Percentiles rank a stretch among this genome's conserved stretches.
Evolutionary conservation across 2,888 invertebrate species (phyloP).

Genomic region (Axea sp.): DNA sequence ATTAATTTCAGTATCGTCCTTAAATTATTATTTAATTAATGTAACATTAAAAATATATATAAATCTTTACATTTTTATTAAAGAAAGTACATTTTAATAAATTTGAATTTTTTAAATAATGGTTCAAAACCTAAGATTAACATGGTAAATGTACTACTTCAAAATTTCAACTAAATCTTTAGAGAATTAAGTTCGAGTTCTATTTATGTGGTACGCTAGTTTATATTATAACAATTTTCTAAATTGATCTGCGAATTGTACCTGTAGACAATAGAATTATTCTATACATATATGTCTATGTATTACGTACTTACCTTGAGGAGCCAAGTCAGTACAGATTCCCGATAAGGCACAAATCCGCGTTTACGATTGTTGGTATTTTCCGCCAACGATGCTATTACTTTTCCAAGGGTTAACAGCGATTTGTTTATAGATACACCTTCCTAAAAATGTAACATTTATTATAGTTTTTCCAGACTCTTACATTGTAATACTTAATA

Average conservation of each 20-base stretch:
- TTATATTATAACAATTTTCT: background rate
- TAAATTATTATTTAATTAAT: no score
- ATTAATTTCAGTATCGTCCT: no score
- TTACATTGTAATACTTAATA: background rate
- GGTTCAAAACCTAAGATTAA: no score
- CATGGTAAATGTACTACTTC: no score
- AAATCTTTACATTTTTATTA: no score
- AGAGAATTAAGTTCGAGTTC: no score
- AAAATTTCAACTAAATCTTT: no score
- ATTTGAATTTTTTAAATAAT: no score
- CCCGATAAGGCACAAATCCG: slow-evolving; percentile 88
- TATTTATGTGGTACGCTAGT: no score
- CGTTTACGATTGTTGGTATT: slow-evolving; percentile 79
- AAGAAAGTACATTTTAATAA: no score
- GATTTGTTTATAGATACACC: slow-evolving; percentile 89
- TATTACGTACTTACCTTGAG: slow-evolving; percentile 82
- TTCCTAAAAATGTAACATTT: slow-evolving; percentile 79
- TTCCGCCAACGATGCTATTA: slow-evolving; percentile 88
- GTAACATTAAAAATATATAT: no score
- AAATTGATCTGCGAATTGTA: slow-evolving; percentile 21
- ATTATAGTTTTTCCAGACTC: background rate
- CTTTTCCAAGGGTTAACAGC: slow-evolving; percentile 88
- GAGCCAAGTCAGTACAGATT: slow-evolving; percentile 90
- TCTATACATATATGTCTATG: background rate
- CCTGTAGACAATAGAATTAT: slow-evolving; percentile 2